Percentiles rank a stretch among this genome's conserved stretches.
Evolutionary conservation across 1,140 invertebrate genomes (phyloP).

Genomic region (Camponotus pennsylvanicus): DNA sequence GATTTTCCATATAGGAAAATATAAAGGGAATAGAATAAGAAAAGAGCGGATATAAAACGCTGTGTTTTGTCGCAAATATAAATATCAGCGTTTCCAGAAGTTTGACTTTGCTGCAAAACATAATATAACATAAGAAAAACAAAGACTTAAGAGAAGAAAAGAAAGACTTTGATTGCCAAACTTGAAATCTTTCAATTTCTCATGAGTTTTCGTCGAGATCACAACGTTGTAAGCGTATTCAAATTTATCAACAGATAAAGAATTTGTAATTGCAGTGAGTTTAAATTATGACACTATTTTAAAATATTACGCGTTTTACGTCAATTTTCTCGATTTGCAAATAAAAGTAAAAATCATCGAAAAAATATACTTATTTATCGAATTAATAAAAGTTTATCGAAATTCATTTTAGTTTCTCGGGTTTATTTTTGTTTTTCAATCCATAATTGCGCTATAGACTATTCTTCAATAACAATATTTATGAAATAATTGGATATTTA

Average conservation of each 20-base stretch:
- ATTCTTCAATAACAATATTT: not conserved
- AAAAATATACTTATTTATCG: not conserved
- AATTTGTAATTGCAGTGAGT: not conserved
- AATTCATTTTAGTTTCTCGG: not conserved
- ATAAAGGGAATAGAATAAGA: conserved; percentile 13
- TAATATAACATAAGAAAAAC: not conserved
- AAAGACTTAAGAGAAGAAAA: not conserved
- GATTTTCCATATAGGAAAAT: no score
- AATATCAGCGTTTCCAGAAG: no score
- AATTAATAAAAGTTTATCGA: not conserved
- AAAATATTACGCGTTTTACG: not conserved
- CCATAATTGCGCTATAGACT: not conserved
- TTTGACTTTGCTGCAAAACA: no score
- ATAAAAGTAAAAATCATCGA: not conserved
- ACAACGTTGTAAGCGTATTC: not conserved
- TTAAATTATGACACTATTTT: not conserved
- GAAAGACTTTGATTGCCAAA: not conserved
- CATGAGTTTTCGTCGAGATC: not conserved
- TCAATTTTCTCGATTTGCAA: not conserved
- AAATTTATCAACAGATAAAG: not conserved
- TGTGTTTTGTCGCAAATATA: not conserved
- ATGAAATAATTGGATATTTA: not conserved
- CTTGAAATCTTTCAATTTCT: not conserved
- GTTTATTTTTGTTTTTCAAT: not conserved
- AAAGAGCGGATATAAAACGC: not conserved